These are phyloP conservation scores for Nymphalis io DNA, from an alignment of 1,140 invertebrate species.

Conservation along the genomic window DNA sequence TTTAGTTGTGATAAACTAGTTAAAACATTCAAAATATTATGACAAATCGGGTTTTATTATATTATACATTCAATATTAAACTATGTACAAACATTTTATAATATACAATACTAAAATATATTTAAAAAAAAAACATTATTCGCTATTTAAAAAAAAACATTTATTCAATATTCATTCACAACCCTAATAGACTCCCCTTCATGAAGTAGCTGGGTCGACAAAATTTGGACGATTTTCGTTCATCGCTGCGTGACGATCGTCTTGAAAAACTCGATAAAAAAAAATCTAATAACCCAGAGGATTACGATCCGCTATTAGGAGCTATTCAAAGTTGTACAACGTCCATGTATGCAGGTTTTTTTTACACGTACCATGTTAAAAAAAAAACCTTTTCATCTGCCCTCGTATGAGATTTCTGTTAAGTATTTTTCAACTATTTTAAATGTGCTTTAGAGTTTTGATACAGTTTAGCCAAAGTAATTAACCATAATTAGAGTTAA, in stretches of 20 bases:
- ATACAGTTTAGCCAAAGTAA: too few relatives aligned
- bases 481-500: too few relatives aligned
- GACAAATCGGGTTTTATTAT: too few relatives aligned
- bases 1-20: too few relatives aligned
- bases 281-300: constrained; percentile 39
- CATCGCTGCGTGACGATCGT: constrained; percentile 46
- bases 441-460: too few relatives aligned
- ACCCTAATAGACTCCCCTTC: constrained; percentile 35
- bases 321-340: constrained; percentile 42
- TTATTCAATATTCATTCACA: constrained; percentile 7
- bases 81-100: too few relatives aligned
- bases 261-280: constrained; percentile 43
- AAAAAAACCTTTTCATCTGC: background rate
- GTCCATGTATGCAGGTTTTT: constrained; percentile 26
- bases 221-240: constrained; percentile 44
- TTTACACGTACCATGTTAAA: constrained; percentile 34
- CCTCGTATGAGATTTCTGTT: background rate
- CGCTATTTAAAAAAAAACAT: constrained; percentile 19
- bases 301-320: constrained; percentile 41
- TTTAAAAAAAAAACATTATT: too few relatives aligned
- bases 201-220: constrained; percentile 39
- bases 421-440: too few relatives aligned
- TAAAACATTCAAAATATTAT: too few relatives aligned
- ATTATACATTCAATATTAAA: too few relatives aligned
- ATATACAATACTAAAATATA: too few relatives aligned